Percentiles rank a stretch among this genome's conserved stretches.
These are phyloP conservation scores for Tautogolabrus adspersus DNA, from an alignment of 2,113 vertebrate genomes.

Conservation along the genomic window DNA sequence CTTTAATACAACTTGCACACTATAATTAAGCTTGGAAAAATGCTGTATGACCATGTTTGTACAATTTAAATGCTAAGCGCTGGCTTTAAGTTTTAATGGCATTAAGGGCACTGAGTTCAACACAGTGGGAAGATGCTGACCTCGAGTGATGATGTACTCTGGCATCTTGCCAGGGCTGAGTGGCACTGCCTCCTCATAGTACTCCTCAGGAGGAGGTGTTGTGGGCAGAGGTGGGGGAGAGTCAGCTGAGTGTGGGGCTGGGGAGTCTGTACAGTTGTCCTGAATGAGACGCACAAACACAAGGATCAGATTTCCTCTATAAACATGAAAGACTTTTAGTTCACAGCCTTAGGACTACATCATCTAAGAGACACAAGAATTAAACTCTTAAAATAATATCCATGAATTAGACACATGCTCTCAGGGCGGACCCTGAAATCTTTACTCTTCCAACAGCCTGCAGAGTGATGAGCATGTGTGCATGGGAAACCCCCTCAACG, in stretches of 20 bases:
- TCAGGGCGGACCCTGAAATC: constrained; percentile 26
- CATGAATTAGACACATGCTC: constrained; percentile 52
- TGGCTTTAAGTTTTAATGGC: constrained; percentile 19
- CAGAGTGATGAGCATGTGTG: constrained; percentile 37
- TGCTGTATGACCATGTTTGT: constrained; percentile 13
- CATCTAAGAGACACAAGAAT: constrained; percentile 42
- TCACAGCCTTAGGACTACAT: constrained; percentile 25
- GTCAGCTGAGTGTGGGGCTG: constrained; percentile 68
- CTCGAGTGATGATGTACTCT: constrained; percentile 94
- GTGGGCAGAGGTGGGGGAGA: constrained; percentile 92
- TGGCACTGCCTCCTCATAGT: constrained; percentile 97
- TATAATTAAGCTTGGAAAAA: constrained; percentile 30
- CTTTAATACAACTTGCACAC: constrained; percentile 3
- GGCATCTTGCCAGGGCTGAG: constrained; percentile 91
- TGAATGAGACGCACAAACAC: constrained; percentile 44
- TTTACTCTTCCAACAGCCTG: constrained; percentile 29
- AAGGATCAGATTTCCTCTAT: constrained; percentile 35
- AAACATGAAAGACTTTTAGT: not conserved
- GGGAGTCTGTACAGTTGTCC: constrained; percentile 54
- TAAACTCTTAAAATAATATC: constrained; percentile 31
- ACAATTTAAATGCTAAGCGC: not conserved
- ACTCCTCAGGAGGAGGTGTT: constrained; percentile 94
- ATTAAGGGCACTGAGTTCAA: constrained; percentile 19
- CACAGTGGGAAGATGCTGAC: constrained; percentile 81
- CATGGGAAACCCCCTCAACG: constrained; percentile 56